A percentile compares a stretch with the other conserved stretches of the same genome.
These are phyloP conservation scores for Cylas formicarius DNA, from an alignment of 1,140 invertebrate species.

Conservation along the genomic window DNA sequence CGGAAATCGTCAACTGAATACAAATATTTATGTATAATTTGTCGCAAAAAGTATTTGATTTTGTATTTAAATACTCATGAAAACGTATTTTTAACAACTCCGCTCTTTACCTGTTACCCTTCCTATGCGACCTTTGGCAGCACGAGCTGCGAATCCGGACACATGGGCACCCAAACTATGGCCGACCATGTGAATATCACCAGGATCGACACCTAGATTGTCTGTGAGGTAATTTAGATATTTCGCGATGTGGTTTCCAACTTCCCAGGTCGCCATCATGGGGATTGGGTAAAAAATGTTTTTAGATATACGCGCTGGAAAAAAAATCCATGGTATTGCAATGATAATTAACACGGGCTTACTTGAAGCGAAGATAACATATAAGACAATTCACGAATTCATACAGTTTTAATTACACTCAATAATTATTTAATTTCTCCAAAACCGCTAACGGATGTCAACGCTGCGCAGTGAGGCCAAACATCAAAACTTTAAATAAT, in stretches of 20 bases:
- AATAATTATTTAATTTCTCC: too few species aligned
- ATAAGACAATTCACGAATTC: too few species aligned
- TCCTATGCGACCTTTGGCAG: conserved; percentile 46
- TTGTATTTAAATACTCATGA: not conserved
- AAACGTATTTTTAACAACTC: not conserved
- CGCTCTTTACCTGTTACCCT: conserved; percentile 52
- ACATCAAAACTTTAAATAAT: too few species aligned
- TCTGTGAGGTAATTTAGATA: conserved; percentile 53
- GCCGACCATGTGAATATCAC: conserved; percentile 60
- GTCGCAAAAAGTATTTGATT: too few species aligned
- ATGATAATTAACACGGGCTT: too few species aligned
- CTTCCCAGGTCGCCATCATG: conserved; percentile 54
- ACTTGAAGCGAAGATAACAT: conserved; percentile 11
- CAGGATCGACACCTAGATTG: conserved; percentile 44
- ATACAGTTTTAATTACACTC: too few species aligned
- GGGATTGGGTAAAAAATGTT: conserved; percentile 59
- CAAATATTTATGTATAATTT: too few species aligned
- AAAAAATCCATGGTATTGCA: too few species aligned
- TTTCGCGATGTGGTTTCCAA: conserved; percentile 53
- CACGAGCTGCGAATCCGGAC: conserved; percentile 71
- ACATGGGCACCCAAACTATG: conserved; percentile 87
- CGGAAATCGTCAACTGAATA: too few species aligned
- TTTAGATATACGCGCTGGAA: conserved; percentile 41
- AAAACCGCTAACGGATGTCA: too few species aligned
- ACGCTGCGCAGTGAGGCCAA: too few species aligned